A percentile compares a stretch with the other conserved stretches of the same genome.
phyloP scores from a whole-genome alignment of 2,888 invertebrate species.

The Pseudococcus longispinus region DNA sequence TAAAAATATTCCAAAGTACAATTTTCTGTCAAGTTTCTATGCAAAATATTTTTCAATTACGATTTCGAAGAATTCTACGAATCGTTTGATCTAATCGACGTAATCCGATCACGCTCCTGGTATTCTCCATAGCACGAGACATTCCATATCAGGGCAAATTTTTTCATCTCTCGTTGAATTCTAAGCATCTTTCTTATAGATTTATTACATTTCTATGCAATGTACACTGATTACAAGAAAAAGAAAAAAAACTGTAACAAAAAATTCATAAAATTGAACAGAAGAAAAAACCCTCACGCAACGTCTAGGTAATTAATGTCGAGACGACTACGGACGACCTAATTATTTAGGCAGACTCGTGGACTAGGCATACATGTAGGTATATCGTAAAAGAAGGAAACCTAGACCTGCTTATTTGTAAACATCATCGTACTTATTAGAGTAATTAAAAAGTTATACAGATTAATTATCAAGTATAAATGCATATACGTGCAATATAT shows the following conservation, averaged over 20 bases:
- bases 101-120: too few species aligned
- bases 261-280: neutral
- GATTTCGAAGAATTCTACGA: too few species aligned
- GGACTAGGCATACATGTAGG: neutral
- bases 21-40: neutral
- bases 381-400: neutral
- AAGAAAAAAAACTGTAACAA: neutral
- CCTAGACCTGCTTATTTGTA: constrained; percentile 9
- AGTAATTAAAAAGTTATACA: neutral
- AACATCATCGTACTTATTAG: neutral
- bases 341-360: neutral
- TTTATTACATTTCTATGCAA: neutral
- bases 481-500: neutral
- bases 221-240: neutral
- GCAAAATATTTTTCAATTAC: neutral
- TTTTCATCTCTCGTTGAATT: neutral
- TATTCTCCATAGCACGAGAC: neutral
- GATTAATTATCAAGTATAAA: neutral
- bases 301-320: neutral
- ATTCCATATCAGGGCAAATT: neutral
- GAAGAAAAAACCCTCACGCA: neutral
- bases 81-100: too few species aligned
- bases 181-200: neutral
- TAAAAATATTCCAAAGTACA: neutral
- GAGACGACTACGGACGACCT: neutral